These are phyloP conservation scores for Xiphorhynchus erythropygius DNA, from an alignment of 2,797 vertebrate species.

Conservation along the genomic window DNA sequence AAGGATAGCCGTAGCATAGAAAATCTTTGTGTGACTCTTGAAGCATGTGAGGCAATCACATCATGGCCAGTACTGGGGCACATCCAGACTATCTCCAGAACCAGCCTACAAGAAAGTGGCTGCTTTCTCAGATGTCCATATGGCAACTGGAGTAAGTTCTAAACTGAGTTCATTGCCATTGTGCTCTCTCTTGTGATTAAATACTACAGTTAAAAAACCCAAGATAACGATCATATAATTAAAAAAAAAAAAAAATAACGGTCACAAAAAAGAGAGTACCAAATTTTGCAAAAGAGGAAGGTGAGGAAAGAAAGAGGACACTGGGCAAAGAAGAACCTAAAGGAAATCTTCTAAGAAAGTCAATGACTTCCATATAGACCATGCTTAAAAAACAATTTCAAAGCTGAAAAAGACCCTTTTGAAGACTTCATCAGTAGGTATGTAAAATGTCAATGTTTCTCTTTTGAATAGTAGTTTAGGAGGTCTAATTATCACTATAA, in stretches of 20 bases:
- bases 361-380: neutral
- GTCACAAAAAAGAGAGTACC: neutral
- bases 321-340: neutral
- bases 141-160: neutral
- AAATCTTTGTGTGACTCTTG: neutral
- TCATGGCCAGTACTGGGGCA: neutral
- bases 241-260: neutral
- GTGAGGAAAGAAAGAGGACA: neutral
- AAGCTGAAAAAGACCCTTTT: neutral
- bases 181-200: neutral
- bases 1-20: neutral
- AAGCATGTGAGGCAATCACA: neutral
- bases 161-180: neutral
- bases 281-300: neutral
- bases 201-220: neutral
- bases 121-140: neutral
- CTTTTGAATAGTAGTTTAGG: neutral
- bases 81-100: neutral
- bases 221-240: neutral
- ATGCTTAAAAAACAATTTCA: neutral
- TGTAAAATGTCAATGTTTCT: neutral
- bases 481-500: neutral
- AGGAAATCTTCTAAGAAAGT: neutral
- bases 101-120: neutral
- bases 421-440: neutral